These are phyloP conservation scores for Pseudorectes ferrugineus DNA, from an alignment of 2,113 vertebrate species.

Conservation along the genomic window DNA sequence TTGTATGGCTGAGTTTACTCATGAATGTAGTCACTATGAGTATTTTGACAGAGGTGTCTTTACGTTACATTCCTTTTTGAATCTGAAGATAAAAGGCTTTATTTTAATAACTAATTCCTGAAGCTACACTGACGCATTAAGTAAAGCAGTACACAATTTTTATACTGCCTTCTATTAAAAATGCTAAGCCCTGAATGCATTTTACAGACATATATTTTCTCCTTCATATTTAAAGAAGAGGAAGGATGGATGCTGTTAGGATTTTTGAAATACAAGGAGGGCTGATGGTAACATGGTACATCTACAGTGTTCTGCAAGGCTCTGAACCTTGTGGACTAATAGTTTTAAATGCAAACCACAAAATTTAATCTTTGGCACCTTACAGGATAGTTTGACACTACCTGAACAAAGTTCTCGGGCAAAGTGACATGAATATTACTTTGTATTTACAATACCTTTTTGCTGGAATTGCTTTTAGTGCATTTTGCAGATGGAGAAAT, in stretches of 20 bases:
- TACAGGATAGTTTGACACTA: not conserved
- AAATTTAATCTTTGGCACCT: not conserved
- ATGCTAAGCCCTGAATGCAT: not conserved
- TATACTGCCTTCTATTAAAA: not conserved
- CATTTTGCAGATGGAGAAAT: not conserved
- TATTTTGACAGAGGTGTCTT: constrained; percentile 31
- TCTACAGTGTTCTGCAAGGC: not conserved
- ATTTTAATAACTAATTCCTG: not conserved
- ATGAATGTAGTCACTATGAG: not conserved
- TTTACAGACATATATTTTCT: not conserved
- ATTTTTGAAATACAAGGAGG: not conserved
- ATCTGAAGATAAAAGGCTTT: constrained; percentile 5
- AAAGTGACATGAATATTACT: not conserved
- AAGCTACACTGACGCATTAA: not conserved
- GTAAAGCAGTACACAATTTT: not conserved
- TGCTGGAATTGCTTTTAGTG: not conserved
- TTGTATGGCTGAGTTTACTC: constrained; percentile 35
- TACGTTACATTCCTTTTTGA: constrained; percentile 2
- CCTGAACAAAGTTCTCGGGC: not conserved
- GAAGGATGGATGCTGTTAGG: not conserved
- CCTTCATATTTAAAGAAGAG: not conserved
- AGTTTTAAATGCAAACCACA: not conserved
- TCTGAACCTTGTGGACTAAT: not conserved
- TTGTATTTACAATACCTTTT: not conserved
- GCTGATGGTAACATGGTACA: not conserved